Conservation (phyloP, 2,113 vertebrate genomes). For the Aphyosemion australe region DNA sequence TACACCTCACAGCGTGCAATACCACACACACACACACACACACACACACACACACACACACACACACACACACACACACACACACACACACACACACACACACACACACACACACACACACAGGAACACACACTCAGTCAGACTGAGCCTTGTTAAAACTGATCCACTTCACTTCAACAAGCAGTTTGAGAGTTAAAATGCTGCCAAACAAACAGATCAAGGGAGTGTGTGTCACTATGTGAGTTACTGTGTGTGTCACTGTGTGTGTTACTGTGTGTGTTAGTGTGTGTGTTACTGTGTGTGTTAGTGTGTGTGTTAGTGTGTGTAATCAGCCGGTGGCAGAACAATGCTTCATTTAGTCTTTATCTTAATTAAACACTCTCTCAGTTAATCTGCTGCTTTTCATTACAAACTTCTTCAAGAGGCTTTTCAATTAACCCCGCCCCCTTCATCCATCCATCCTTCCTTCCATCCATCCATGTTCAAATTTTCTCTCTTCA, state of each 20-base stretch:
- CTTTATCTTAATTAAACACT: conserved; percentile 73
- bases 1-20: conserved; percentile 25
- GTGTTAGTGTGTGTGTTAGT: conserved; percentile 18
- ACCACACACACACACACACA: no score
- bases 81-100: conserved; percentile 13
- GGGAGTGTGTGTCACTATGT: conserved; percentile 4
- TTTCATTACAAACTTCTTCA: conserved; percentile 55
- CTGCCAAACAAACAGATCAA: conserved; percentile 8
- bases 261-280: conserved; percentile 17
- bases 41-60: conserved; percentile 5
- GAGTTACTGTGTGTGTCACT: neutral
- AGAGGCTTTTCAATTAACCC: conserved; percentile 56
- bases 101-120: conserved; percentile 14
- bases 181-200: conserved; percentile 15
- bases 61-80: conserved; percentile 15
- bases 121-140: conserved; percentile 7
- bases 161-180: conserved; percentile 41
- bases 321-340: conserved; percentile 27
- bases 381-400: conserved; percentile 63
- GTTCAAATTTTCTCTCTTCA: no score
- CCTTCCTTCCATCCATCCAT: neutral
- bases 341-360: conserved; percentile 57
- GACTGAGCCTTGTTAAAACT: neutral
- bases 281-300: conserved; percentile 24
- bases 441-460: conserved; percentile 19